These are phyloP conservation scores for Lutjanus argentimaculatus DNA, from an alignment of 2,797 vertebrate species.

Conservation along the genomic window DNA sequence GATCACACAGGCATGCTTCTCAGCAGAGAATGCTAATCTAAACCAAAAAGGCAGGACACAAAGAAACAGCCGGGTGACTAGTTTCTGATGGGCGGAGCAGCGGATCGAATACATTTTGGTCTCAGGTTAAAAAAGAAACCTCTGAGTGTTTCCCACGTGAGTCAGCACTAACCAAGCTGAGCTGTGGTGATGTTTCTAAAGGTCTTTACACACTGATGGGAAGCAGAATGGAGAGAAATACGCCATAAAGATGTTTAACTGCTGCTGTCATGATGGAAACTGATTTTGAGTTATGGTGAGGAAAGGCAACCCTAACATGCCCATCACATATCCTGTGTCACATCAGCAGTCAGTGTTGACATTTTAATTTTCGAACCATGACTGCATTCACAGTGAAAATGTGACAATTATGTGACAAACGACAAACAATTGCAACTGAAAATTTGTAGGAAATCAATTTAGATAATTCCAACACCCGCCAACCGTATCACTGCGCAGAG, in stretches of 20 bases:
- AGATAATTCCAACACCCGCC: neutral
- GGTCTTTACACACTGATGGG: neutral
- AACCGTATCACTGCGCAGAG: too few relatives aligned
- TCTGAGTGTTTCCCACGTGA: conserved; percentile 43
- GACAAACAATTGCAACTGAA: conserved; percentile 2
- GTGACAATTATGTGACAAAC: neutral
- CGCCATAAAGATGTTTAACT: neutral
- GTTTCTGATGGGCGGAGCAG: conserved; percentile 46
- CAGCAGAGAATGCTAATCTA: conserved; percentile 70
- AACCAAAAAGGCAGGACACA: conserved; percentile 62
- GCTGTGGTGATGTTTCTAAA: neutral
- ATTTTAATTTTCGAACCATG: conserved; percentile 13
- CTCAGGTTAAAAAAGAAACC: conserved; percentile 44
- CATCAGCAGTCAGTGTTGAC: neutral
- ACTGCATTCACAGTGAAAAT: conserved; percentile 9
- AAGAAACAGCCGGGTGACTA: conserved; percentile 57
- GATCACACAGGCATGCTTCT: conserved; percentile 70
- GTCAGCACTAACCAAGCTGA: conserved; percentile 23
- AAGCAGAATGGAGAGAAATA: conserved; percentile 5
- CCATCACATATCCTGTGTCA: conserved; percentile 11
- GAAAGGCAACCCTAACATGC: neutral
- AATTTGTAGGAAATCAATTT: neutral
- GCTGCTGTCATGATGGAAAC: conserved; percentile 6
- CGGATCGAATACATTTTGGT: conserved; percentile 52
- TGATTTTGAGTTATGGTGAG: neutral